Evolutionary conservation across 2,888 invertebrate genomes (phyloP), one percentile per base, ranked within the genome.

Genomic region (Cacoxenus indagator): DNA sequence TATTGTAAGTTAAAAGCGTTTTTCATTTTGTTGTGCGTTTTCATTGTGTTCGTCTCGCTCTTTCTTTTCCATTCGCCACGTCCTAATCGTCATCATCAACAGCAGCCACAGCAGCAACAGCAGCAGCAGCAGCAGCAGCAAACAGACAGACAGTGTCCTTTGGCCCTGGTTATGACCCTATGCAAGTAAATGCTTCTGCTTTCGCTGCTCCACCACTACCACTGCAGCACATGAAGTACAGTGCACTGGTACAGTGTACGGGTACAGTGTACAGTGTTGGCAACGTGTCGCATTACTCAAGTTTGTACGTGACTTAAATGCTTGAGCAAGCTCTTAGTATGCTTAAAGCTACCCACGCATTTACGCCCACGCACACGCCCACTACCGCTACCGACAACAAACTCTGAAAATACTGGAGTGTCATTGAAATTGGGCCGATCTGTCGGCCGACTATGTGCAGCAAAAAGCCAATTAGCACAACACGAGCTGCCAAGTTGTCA

Each of bases 201-300:
- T 5, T 14, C 19, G 8, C 19, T 55, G 3, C 19, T 11, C 27
- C 8, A 0, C 31, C 14, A 17, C 19, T 27, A 4, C 59, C 31
- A 43, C 62, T 8, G 43, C 45, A 11, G 2, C 8, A 19, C 22
- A 3, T 31, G 31, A 9, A 9, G 5, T 9, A 31, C 9, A 9
- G 31, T 9, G 31, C 9, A 9, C 19, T 48, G 48, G 14, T 48
- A n/a, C 8, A 48, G n/a, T n/a, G n/a, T n/a, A n/a, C n/a, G n/a
- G n/a, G n/a, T n/a, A n/a, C n/a, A n/a, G n/a, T n/a, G n/a, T n/a
- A n/a, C n/a, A 2, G 48, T 17, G 77, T 77, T 81, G 82, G 75
- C 80, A 82, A 80, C 82, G 83, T 81, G 80, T 83, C 80, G 83
- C 79, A 81, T 81, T 81, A 83, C 83, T 81, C 81, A 81, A 82